These are phyloP conservation scores for Thereva nobilitata DNA, from an alignment of 2,888 invertebrate species.

Conservation along the genomic window DNA sequence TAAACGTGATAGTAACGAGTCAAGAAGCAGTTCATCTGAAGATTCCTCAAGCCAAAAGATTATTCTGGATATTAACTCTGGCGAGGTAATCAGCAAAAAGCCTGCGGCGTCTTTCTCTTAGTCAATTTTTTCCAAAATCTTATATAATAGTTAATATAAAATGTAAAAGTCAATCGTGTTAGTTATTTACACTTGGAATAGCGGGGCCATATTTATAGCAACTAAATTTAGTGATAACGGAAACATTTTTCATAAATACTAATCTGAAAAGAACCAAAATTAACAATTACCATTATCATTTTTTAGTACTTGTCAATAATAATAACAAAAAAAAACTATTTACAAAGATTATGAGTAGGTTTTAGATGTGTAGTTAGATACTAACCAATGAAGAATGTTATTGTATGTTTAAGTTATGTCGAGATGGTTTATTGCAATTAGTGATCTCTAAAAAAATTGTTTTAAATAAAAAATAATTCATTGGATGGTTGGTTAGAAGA, in stretches of 20 bases:
- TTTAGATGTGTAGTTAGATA: no score
- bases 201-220: conserved; percentile 56
- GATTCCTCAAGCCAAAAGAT: not conserved
- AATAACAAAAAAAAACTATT: no score
- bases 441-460: no score
- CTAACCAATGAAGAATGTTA: no score
- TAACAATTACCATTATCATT: conserved; percentile 1
- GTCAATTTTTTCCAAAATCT: conserved; percentile 6
- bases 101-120: not conserved
- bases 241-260: conserved; percentile 14
- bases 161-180: conserved; percentile 22
- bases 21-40: not conserved
- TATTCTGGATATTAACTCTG: conserved; percentile 35
- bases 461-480: no score
- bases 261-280: conserved; percentile 36
- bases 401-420: no score
- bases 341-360: no score
- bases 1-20: conserved; percentile 15
- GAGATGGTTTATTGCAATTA: no score
- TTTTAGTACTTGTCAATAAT: no score
- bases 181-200: conserved; percentile 51
- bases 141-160: conserved; percentile 19
- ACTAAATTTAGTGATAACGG: conserved; percentile 19
- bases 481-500: no score
- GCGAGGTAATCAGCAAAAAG: conserved; percentile 33